Conservation (phyloP, 92 coral and sea anemone genomes). For the Diadumene lineata region DNA sequence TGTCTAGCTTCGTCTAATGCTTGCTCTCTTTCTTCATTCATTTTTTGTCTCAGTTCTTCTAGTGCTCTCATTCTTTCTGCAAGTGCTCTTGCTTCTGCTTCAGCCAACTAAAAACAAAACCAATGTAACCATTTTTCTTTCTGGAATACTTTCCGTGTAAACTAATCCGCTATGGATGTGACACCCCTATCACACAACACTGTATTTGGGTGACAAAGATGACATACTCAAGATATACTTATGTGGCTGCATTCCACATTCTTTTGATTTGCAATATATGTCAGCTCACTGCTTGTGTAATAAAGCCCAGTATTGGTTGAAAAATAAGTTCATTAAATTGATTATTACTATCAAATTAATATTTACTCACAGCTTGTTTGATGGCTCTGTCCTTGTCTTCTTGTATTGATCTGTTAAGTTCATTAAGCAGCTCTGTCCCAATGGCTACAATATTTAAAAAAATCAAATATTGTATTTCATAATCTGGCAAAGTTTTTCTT, state of each 20-base stretch:
- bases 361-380: slow-evolving; percentile 75
- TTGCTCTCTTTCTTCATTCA: slow-evolving; percentile 81
- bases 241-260: no score
- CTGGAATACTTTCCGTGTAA: not conserved
- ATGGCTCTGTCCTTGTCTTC: slow-evolving; percentile 87
- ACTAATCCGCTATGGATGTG: no score
- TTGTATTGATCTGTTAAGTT: slow-evolving; percentile 74
- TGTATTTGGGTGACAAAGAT: no score
- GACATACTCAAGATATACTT: no score
- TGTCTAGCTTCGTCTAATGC: slow-evolving; percentile 84
- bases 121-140: not conserved
- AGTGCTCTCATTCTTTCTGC: slow-evolving; percentile 66
- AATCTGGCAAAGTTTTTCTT: no score
- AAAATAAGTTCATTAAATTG: no score
- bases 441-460: slow-evolving; percentile 65
- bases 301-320: no score
- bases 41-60: slow-evolving; percentile 65
- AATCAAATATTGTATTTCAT: no score
- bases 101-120: slow-evolving; percentile 48
- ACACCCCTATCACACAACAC: no score
- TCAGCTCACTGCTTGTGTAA: no score
- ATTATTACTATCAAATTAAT: no score
- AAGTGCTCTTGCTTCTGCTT: slow-evolving; percentile 73
- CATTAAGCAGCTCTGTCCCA: slow-evolving; percentile 91
- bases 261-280: no score